Conservation (phyloP, 2,113 vertebrate genomes). For the Zapornia atra region DNA sequence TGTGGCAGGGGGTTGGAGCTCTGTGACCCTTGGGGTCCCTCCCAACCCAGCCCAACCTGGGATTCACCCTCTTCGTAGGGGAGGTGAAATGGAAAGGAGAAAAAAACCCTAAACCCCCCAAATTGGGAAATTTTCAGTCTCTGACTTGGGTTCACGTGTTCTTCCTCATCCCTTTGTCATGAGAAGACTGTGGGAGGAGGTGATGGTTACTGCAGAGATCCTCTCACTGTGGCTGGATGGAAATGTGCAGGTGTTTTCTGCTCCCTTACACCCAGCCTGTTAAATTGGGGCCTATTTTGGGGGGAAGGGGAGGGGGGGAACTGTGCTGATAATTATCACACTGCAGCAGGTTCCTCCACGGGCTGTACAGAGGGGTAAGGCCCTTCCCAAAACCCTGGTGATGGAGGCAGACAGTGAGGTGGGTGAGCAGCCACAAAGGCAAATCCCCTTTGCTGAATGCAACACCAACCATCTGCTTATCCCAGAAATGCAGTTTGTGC, state of each 20-base stretch:
- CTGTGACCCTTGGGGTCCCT: no score
- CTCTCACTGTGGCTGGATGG: background rate
- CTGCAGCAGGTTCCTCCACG: background rate
- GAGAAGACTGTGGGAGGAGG: background rate
- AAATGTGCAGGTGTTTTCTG: background rate
- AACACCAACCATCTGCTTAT: background rate
- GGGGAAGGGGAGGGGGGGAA: no score
- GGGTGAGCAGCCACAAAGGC: background rate
- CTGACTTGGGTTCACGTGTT: background rate
- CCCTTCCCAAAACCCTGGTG: background rate
- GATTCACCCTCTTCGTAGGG: no score
- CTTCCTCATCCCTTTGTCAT: background rate
- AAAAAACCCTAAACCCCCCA: background rate
- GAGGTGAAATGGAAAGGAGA: background rate
- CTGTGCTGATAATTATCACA: background rate
- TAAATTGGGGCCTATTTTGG: background rate
- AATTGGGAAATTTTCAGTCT: background rate
- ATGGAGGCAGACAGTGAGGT: background rate
- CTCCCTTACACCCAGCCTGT: background rate
- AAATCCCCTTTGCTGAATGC: background rate
- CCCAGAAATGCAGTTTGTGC: no score
- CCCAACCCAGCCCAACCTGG: no score
- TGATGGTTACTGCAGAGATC: background rate
- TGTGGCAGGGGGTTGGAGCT: no score
- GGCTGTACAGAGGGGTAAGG: background rate